Evolutionary conservation across 2,113 vertebrate genomes (phyloP), one percentile per base, ranked within the genome.

Genomic region (Dicaeum eximium): DNA sequence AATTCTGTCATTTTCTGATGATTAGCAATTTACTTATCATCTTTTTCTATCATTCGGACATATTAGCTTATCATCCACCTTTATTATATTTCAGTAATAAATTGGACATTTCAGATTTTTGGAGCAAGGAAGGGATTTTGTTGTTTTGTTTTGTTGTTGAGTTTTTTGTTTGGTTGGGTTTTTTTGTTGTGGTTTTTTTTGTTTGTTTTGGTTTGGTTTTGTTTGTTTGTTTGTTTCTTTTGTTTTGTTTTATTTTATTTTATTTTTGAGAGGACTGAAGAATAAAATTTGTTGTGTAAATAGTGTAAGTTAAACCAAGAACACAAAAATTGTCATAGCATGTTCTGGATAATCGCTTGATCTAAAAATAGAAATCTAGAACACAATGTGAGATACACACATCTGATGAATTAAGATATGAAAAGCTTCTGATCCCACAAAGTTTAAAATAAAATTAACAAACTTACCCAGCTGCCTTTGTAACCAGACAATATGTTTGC

Each of bases 11-110:
- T 72, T 67, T 84, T 67, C 11, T 40, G 21, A 45, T 54, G 2
- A 86, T 57, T 47, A 70, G 6, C 21, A 74, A 66, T n/a, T 69
- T 22, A 56, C 8, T 47, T 62, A 85, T 47, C 62, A 85, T 56
- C 7, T 31, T 9, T 61, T 35, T n/a, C 33, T 57, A 40, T 65
- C 61, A 61, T 6, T 69, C 0, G 0, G 13, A 48, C 6, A 35
- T 64, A 78, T 28, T 61, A 60, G 13, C 7, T 42, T 73, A 53
- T 44, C 14, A 20, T 33, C 24, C n/a, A 22, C 44, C 25, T 27
- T 24, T 67, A 79, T 80, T 67, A 58, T 15, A 38, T 38, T 38
- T 38, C 38, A 38, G 38, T 38, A 38, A 38, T 38, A 38, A 38
- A 38, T 61, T 2, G 0, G 8, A 64, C 7, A 58, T 24, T 80